Percentiles rank a stretch among this genome's conserved stretches.
phyloP scores from a whole-genome alignment of 2,888 invertebrate species.

The Embidobia sp. region DNA sequence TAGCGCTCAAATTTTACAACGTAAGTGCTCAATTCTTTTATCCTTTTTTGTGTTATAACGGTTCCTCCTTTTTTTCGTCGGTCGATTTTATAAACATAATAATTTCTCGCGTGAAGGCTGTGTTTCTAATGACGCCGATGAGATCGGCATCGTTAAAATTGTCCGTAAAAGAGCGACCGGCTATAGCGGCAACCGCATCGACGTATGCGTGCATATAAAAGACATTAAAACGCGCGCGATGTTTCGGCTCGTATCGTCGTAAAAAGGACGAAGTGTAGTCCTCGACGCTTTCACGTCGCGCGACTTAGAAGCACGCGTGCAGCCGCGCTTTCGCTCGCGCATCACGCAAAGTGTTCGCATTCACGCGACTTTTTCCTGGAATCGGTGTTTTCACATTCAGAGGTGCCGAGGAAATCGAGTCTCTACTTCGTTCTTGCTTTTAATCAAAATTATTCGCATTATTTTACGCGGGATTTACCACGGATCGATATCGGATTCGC shows the following conservation, averaged over 20 bases:
- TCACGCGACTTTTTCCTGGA: conserved; percentile 52
- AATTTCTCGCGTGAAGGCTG: conserved; percentile 56
- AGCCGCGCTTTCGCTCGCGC: conserved; percentile 48
- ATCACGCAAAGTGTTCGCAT: conserved; percentile 51
- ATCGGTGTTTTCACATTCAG: conserved; percentile 12
- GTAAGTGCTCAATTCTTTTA: background rate
- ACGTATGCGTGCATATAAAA: conserved; percentile 49
- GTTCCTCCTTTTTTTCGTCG: conserved; percentile 8
- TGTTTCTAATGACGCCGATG: conserved; percentile 51
- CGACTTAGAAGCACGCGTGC: conserved; percentile 42
- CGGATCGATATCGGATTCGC: too few species aligned
- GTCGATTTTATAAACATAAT: conserved; percentile 46
- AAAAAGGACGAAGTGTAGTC: conserved; percentile 48
- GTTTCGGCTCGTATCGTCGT: conserved; percentile 43
- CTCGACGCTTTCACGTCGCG: conserved; percentile 42
- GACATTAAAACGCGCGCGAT: conserved; percentile 53
- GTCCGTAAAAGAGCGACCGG: conserved; percentile 46
- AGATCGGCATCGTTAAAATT: conserved; percentile 52
- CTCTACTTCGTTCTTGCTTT: conserved; percentile 3
- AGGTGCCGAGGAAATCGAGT: conserved; percentile 23
- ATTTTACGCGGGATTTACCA: conserved; percentile 5
- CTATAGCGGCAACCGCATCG: conserved; percentile 20
- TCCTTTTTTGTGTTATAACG: conserved; percentile 1
- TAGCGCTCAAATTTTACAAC: conserved; percentile 18
- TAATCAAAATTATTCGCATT: conserved; percentile 23